phyloP scores from a whole-genome alignment of 2,888 invertebrate species.

The Aphodius granarius region DNA sequence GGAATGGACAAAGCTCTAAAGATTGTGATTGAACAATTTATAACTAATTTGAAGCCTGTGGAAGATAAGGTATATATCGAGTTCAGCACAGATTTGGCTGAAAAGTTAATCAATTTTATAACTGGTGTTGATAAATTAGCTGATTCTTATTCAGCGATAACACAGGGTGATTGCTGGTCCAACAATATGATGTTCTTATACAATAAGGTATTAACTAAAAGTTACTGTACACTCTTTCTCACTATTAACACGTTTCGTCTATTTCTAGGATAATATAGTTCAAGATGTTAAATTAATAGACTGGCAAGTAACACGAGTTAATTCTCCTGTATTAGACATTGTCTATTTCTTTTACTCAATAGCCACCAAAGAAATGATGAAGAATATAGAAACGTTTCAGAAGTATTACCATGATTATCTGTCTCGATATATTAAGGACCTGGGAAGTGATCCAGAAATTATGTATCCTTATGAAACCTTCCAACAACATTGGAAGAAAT shows the following conservation, averaged over 20 bases:
- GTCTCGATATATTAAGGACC: constrained; percentile 32
- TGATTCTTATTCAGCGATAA: constrained; percentile 14
- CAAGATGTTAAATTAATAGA: constrained; percentile 36
- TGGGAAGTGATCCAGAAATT: constrained; percentile 38
- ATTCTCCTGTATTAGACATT: constrained; percentile 42
- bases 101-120: background rate
- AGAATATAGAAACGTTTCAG: constrained; percentile 41
- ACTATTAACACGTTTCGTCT: background rate
- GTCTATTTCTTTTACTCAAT: constrained; percentile 44
- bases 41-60: constrained; percentile 3
- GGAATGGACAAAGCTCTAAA: constrained; percentile 3
- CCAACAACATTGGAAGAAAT: constrained; percentile 34
- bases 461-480: constrained; percentile 42
- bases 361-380: constrained; percentile 39
- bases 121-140: background rate
- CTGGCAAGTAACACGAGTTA: constrained; percentile 37
- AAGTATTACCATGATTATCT: constrained; percentile 44
- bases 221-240: background rate
- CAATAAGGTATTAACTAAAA: constrained; percentile 5
- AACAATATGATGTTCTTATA: constrained; percentile 33
- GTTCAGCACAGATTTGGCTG: background rate
- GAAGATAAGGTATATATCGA: constrained; percentile 13
- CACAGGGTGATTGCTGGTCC: constrained; percentile 33
- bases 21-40: constrained; percentile 31
- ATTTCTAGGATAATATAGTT: constrained; percentile 18